Base-by-base conservation (phyloP, 1,140 invertebrate species). In the Battus philenor region DNA sequence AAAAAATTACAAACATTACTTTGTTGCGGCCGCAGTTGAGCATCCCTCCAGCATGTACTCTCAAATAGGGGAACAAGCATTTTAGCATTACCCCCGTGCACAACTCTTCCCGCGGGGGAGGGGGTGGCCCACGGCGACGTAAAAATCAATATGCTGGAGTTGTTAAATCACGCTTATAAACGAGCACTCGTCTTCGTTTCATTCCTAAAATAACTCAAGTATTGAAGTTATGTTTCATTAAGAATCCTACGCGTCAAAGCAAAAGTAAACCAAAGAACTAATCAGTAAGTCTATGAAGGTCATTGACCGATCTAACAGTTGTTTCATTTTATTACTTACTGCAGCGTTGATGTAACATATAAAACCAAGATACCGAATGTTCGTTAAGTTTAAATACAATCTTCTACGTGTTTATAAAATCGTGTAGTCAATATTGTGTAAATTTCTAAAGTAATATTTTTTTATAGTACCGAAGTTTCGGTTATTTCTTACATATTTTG, bases 111-210 rank as follows among this genome's bases (percentile, higher is more conserved):
- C 77, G 78, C 82, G 81, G 78, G 73, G 86, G 75, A 81, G 72
- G 73, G 71, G 72, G 64, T 66, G 76, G 73, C 82, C 72, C 77
- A 80, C 79, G 81, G 86, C 81, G 80, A 86, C 81, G 85, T 89
- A 90, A 90, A 90, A 90, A 90, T 90, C 89, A 90, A 90, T 90
- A 90, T 90, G 88, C 89, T 89, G 88, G 88, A 89, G 88, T 89
- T 89, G 89, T 89, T 90, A 90, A 90, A 90, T 90, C 89, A 89
- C 89, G 89, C 89, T 90, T 90, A 90, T 90, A 89, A 90, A 90
- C 77, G 88, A 89, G 87, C 86, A 89, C 88, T 89, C 88, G 88
- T 89, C 87, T 88, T 86, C 86, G 77, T 86, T 80, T 81, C 73
- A 70, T 78, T 79, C 68, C 75, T 82, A 60, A 81, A 84, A 77